Base-by-base conservation (phyloP, 2,888 invertebrate species). In the Carpatolechia fugitivella region DNA sequence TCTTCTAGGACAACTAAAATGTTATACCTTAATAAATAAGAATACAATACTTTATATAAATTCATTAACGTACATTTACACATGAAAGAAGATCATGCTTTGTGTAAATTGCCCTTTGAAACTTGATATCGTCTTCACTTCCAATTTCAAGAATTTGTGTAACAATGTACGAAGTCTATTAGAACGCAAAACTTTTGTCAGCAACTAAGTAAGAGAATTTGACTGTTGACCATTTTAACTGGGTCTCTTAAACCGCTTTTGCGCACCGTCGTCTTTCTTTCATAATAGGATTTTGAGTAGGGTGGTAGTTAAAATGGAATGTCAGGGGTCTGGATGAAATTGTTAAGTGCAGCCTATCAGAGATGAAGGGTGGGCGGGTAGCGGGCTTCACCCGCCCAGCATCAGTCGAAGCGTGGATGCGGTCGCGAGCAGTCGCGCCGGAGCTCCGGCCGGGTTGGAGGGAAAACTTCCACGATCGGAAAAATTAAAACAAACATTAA, bases 391-490 rank as follows among this genome's bases (percentile, higher is more conserved):
- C 54, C 46, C 55, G 54, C 49, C 55, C 29, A 38, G 31, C 56
- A 49, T 56, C 78, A 85, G 85, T 85, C 68, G 62, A 63, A 72
- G 69, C 67, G 62, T 62, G 66, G 64, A 24, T 24, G 18, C 61
- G 66, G 56, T 64, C 63, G 41, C 20, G 66, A 35, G 58, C 55
- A 63, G 53, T 68, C 79, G 84, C 74, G 65, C 46, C 48, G 11
- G 49, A 53, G 44, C 49, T 38, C 48, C 56, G 7, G 18, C 16
- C 53, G 55, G 18, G 59, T 66, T 76, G 70, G 80, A 81, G 78
- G 82, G 84, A 81, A 83, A 85, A 86, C 74, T 85, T 85, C 66
- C 62, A 68, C 61, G 48, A 33, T 41, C 6, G 20, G 20, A 20
- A 1, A 24, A 20, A 41, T 20, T 5, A 11, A 16, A 16, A 41